Percentiles rank a stretch among this genome's conserved stretches.
phyloP scores from a whole-genome alignment of 2,113 vertebrate species.

The Podarcis muralis region DNA sequence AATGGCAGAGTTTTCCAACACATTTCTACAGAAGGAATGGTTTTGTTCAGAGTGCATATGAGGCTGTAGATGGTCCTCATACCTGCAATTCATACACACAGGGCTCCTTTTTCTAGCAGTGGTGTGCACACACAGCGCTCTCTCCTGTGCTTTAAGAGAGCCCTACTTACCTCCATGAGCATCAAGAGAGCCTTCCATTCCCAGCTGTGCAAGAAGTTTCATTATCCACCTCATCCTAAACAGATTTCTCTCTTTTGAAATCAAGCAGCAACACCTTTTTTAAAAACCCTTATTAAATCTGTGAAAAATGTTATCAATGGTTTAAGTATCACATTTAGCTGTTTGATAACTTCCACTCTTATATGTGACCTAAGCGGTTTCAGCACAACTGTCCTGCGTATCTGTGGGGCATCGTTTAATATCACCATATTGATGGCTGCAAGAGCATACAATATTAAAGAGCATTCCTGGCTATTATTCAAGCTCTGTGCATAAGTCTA shows the following conservation, averaged over 20 bases:
- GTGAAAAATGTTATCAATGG: slow-evolving; percentile 13
- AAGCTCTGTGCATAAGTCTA: slow-evolving; percentile 57
- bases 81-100: not conserved
- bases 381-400: not conserved
- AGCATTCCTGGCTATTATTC: slow-evolving; percentile 53
- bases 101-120: not conserved
- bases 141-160: not conserved
- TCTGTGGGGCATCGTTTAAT: slow-evolving; percentile 55
- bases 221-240: not conserved
- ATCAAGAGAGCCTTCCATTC: not conserved
- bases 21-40: too few relatives aligned
- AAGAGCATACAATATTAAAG: slow-evolving; percentile 59
- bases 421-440: slow-evolving; percentile 44
- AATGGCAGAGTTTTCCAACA: too few relatives aligned
- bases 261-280: not conserved
- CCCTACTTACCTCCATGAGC: not conserved
- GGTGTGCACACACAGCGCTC: too few relatives aligned
- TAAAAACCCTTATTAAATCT: not conserved
- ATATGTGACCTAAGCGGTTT: not conserved
- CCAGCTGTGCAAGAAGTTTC: not conserved
- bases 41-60: not conserved
- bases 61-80: not conserved
- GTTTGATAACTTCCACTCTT: not conserved
- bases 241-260: not conserved
- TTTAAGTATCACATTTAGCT: not conserved